Evolutionary conservation across 2,113 vertebrate genomes (phyloP), one percentile per base, ranked within the genome.

Genomic region (Megaceryle maxima): DNA sequence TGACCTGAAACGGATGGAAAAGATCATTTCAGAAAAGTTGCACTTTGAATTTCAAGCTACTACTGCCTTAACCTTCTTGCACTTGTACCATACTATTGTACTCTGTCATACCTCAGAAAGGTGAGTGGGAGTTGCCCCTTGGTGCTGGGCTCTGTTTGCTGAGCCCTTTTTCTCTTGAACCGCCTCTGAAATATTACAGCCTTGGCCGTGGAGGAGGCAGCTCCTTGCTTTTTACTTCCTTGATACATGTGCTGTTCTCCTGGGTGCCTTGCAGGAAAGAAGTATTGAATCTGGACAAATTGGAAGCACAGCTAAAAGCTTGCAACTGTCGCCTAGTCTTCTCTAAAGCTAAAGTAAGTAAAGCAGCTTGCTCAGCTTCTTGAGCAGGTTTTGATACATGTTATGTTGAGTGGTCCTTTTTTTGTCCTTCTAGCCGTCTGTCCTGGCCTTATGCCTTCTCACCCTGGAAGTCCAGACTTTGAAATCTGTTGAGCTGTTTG

Each of bases 61-160:
- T 98, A 99, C 99, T 92, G 99, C 99, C 98, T 99, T 99, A 98
- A 99, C 99, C 85, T 99, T 99, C 96, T 98, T 99, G 98, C 99
- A 99, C 98, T 97, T 99, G 95, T 99, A 99, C 98, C 99, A 99
- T 91, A 95, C 98, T 92, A 98, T 99, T 55, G 82, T 98, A 78
- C 96, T 98, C 64, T 98, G 97, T 46, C 98, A 99, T 98, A 98
- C 97, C 97, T 98, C 98, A 75, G 98, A 98, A 97, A 98, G 99
- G 99, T 99, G 92, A 97, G 98, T 62, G 10, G 24, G 26, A 11
- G 16, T 21, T 33, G 26, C 4, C 0, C 0, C 1, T 8, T 19
- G 16, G 2, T 29, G 56, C 8, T 25, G 29, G 5, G 17, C 13
- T 81, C 0, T 10, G 1, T 7, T 88, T 8, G 39, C 31, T 16